phyloP scores from a whole-genome alignment of 2,888 invertebrate species.

The Anthrax anthrax region DNA sequence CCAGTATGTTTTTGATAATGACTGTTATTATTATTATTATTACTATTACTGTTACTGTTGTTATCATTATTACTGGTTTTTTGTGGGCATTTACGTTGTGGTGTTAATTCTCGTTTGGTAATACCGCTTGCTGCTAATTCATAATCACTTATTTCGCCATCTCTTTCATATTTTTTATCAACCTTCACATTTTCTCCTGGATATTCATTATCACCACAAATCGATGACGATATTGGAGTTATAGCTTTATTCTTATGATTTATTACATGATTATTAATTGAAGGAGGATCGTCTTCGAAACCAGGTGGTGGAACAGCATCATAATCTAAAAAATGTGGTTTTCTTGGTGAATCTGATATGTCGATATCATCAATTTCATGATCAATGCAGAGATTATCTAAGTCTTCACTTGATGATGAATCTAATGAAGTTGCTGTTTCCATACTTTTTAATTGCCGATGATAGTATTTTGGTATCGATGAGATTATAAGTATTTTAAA shows the following conservation, averaged over 20 bases:
- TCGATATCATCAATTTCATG: slow-evolving; percentile 20
- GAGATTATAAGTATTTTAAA: too few species aligned
- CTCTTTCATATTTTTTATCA: slow-evolving; percentile 32
- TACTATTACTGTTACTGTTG: slow-evolving; percentile 6
- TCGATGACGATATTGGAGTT: not conserved
- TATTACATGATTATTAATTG: not conserved
- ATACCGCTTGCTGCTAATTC: slow-evolving; percentile 33
- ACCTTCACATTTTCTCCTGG: slow-evolving; percentile 29
- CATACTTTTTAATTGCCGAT: too few species aligned
- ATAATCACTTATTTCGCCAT: slow-evolving; percentile 34
- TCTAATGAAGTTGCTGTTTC: slow-evolving; percentile 8
- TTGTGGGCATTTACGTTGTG: slow-evolving; percentile 23
- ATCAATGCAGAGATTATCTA: slow-evolving; percentile 14
- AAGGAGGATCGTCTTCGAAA: slow-evolving; percentile 23
- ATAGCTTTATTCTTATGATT: not conserved
- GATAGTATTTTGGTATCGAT: too few species aligned
- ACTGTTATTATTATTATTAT: slow-evolving; percentile 11
- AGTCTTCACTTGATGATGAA: slow-evolving; percentile 15
- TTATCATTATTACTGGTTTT: slow-evolving; percentile 13
- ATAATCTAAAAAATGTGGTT: slow-evolving; percentile 48
- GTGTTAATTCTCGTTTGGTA: slow-evolving; percentile 32
- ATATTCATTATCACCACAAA: slow-evolving; percentile 7
- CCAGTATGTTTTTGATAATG: not conserved
- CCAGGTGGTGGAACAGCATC: slow-evolving; percentile 44
- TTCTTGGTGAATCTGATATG: slow-evolving; percentile 30